These are phyloP conservation scores for Ectropis grisescens DNA, from an alignment of 1,140 invertebrate species.

Conservation along the genomic window DNA sequence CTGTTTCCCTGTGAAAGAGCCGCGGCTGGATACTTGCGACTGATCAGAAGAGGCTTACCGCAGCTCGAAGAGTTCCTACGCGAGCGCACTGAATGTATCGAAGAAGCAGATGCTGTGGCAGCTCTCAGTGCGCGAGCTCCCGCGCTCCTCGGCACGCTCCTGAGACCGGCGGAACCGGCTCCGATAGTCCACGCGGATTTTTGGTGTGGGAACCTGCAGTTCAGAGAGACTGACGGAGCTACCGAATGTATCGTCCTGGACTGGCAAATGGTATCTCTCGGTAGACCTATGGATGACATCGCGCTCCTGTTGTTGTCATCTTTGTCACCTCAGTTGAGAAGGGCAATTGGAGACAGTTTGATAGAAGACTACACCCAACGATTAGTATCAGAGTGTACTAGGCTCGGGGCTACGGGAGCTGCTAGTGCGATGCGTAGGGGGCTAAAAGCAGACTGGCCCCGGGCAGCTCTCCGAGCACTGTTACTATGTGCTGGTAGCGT, in stretches of 20 bases:
- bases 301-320: slow-evolving; percentile 85
- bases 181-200: slow-evolving; percentile 85
- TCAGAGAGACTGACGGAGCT: slow-evolving; percentile 69
- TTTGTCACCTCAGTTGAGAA: slow-evolving; percentile 77
- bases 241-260: slow-evolving; percentile 79
- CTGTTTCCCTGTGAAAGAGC: slow-evolving; percentile 82
- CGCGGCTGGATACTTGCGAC: slow-evolving; percentile 82
- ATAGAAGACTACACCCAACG: slow-evolving; percentile 79
- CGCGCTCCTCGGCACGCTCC: slow-evolving; percentile 68
- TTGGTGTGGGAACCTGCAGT: slow-evolving; percentile 86
- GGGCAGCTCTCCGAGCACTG: slow-evolving; percentile 80
- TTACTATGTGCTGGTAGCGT: slow-evolving; percentile 84
- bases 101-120: slow-evolving; percentile 50
- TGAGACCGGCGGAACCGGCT: slow-evolving; percentile 78
- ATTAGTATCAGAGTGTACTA: slow-evolving; percentile 69
- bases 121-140: slow-evolving; percentile 47
- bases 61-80: slow-evolving; percentile 79
- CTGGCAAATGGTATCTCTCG: slow-evolving; percentile 89
- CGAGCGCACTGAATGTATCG: slow-evolving; percentile 70
- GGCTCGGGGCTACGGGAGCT: slow-evolving; percentile 73
- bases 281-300: slow-evolving; percentile 78
- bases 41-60: slow-evolving; percentile 80
- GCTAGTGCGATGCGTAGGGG: slow-evolving; percentile 70
- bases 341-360: slow-evolving; percentile 72
- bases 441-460: slow-evolving; percentile 76